Evolutionary conservation across 2,113 vertebrate species (phyloP), one percentile per base, ranked within the genome.

Genomic region (Holacanthus passer): DNA sequence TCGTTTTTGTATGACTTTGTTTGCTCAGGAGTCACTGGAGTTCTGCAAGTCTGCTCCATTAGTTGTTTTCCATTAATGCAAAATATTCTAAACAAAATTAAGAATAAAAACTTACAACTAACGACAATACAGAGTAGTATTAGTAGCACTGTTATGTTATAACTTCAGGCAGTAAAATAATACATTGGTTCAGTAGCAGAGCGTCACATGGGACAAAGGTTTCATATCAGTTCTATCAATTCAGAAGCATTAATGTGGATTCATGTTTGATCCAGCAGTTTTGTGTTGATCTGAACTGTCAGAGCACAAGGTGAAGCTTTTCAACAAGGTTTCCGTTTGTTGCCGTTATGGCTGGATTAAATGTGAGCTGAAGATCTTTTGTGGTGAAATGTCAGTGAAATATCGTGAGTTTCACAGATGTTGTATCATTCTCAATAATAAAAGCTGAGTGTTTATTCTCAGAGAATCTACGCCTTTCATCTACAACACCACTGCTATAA

Each of bases 371-470:
- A 43, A 69, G 27, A 63, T 65, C 16, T 7, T 37, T 32, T 27
- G 50, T 43, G 19, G 27, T 59, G 41, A 19, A 71, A 43, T 45
- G 7, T 72, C 58, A 45, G 27, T 72, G 65, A 60, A 78, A 20
- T n/a, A 14, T 47, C 3, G 11, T 7, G 17, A 10, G 9, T 14
- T 67, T 37, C 14, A 67, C 14, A n/a, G 32, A 62, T 17, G 7
- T 17, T 29, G 17, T n/a, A 20, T 50, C 9, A 71, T 27, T 20
- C 39, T 14, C 16, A 8, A 13, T 32, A 9, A 32, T 68, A 32
- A 68, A 68, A 32, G 29, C n/a, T 5, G 20, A n/a, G 3, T 47
- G 22, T 72, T 65, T 64, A 37, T 64, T 65, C 50, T 56, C 4
- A 29, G 22, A 64, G 4, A 66, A 45, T 56, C 24, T 20, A 35